Base-by-base conservation (phyloP, 2,113 vertebrate species). In the Narcine bancroftii region DNA sequence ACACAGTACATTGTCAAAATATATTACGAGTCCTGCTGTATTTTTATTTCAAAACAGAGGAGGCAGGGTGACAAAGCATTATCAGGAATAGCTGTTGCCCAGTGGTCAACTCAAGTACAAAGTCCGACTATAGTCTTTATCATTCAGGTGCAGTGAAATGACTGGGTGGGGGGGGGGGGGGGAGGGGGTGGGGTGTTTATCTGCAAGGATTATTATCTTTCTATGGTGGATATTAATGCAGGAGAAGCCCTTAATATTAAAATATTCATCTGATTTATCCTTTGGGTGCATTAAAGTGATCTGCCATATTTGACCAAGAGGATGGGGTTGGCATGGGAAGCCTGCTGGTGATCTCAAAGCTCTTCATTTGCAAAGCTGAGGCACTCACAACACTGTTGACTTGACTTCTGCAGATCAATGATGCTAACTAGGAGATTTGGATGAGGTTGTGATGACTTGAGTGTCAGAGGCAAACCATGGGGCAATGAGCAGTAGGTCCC, bases 1-100 rank as follows among this genome's bases (percentile, higher is more conserved):
- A 33, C 53, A 21, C 15, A 60, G 33, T 36, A 36, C 42, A 10
- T 2, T 39, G 56, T 87, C 10, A 75, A 13, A 75, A 60, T 21
- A 13, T n/a, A 87, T 87, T n/a, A 87, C n/a, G 47, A 87, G 79
- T 47, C 33, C 17, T 83, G 79, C 53, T 83, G 4, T 11, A n/a
- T 83, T 56, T 63, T 87, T 63, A 60, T 87, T n/a, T 60, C 29
- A 56, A 85, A 85, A 53, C 53, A 83, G 56, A 85, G n/a, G 77
- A 85, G 53, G 26, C 21, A 36, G 33, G 56, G 33, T 36, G 81
- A 87, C 53, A 60, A 56, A 29, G 33, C 53, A 87, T 87, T 6
- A 39, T 60, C 2, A 4, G 36, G 81, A 87, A 36, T 87, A 33
- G 53, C 19, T 87, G 15, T 87, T 36, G 60, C 81, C 53, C 81